phyloP scores from a whole-genome alignment of 1,140 invertebrate species.

The Euborellia annulipes region DNA sequence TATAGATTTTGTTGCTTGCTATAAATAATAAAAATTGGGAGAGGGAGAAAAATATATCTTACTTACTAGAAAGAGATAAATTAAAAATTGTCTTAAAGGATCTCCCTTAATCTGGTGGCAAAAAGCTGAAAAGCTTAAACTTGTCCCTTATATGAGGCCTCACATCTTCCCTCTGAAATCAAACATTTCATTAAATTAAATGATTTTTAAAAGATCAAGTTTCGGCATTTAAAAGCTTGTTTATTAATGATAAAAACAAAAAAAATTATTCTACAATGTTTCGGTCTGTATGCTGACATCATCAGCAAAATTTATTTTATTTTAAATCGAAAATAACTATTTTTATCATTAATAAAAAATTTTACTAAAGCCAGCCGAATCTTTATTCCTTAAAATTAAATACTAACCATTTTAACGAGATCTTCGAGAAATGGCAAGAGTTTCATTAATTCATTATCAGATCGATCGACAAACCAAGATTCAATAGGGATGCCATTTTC shows the following conservation, averaged over 20 bases:
- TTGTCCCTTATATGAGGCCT: slow-evolving; percentile 76
- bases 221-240: not conserved
- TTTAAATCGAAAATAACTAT: not conserved
- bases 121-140: slow-evolving; percentile 73
- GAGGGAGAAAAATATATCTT: too few relatives aligned
- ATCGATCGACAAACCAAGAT: slow-evolving; percentile 89
- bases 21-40: too few relatives aligned
- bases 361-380: not conserved
- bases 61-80: too few relatives aligned
- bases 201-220: not conserved
- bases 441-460: slow-evolving; percentile 82
- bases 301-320: not conserved
- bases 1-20: too few relatives aligned
- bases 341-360: not conserved
- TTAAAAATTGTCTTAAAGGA: too few relatives aligned
- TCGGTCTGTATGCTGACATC: not conserved
- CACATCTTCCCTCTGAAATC: slow-evolving; percentile 79
- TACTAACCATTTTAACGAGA: slow-evolving; percentile 54
- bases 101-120: slow-evolving; percentile 76
- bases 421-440: slow-evolving; percentile 85
- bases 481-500: slow-evolving; percentile 96
- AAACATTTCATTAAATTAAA: slow-evolving; percentile 21
- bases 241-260: not conserved
- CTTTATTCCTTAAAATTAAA: not conserved
- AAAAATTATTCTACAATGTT: not conserved